Percentiles rank a stretch among this genome's conserved stretches.
These are phyloP conservation scores for Martes martes DNA, from an alignment of 2,113 vertebrate genomes.

Conservation along the genomic window DNA sequence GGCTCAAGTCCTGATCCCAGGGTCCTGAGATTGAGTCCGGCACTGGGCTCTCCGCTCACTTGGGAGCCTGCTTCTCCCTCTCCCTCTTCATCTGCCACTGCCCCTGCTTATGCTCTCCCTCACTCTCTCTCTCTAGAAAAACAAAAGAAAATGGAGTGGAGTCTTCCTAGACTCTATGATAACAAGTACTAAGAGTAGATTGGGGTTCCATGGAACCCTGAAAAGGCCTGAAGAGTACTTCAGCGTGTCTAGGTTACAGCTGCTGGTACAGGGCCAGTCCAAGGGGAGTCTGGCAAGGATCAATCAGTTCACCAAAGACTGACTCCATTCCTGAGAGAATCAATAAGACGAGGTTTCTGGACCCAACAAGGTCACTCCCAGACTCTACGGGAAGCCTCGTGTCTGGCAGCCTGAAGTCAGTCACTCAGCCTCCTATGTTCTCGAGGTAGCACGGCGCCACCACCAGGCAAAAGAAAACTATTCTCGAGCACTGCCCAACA, in stretches of 20 bases:
- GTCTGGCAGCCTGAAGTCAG: not conserved
- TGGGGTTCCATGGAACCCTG: not conserved
- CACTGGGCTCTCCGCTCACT: too few species aligned
- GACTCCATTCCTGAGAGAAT: not conserved
- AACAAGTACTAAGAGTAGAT: not conserved
- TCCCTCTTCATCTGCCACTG: not conserved
- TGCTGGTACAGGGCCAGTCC: not conserved
- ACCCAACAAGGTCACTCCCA: not conserved
- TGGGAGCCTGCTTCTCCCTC: too few species aligned
- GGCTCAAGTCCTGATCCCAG: not conserved
- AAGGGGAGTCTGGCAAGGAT: not conserved
- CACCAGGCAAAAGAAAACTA: not conserved
- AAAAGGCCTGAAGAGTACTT: not conserved
- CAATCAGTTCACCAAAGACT: not conserved
- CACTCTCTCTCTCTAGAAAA: too few species aligned
- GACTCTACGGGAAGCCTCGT: not conserved
- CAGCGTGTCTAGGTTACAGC: not conserved
- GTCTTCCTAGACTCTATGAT: not conserved
- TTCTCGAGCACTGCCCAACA: not conserved
- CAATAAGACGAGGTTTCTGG: not conserved
- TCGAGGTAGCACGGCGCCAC: not conserved
- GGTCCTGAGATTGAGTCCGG: not conserved
- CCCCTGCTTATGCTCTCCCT: not conserved
- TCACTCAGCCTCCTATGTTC: not conserved
- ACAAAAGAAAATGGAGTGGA: not conserved